Conservation (phyloP, 2,888 invertebrate species). For the Hirudinaria manillensis region DNA sequence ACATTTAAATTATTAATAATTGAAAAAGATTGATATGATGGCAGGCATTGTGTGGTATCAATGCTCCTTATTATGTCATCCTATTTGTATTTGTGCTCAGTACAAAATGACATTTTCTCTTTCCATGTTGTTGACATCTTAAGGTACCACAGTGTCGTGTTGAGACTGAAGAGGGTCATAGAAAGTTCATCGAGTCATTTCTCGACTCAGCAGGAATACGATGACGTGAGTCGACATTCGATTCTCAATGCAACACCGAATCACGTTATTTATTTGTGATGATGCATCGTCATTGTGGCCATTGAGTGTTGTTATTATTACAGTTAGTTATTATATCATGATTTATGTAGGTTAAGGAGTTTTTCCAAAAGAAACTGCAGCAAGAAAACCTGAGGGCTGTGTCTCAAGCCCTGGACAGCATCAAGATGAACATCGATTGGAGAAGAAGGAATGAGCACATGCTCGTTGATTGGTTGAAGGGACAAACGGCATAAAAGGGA, state of each 20-base stretch:
- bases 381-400: conserved; percentile 43
- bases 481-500: background rate
- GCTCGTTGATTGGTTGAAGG: conserved; percentile 48
- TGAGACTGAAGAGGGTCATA: conserved; percentile 43
- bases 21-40: too few relatives aligned
- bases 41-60: too few relatives aligned
- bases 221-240: conserved; percentile 46
- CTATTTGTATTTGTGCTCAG: too few relatives aligned
- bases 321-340: too few relatives aligned
- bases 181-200: conserved; percentile 44
- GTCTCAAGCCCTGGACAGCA: conserved; percentile 49
- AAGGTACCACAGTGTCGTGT: conserved; percentile 28
- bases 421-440: conserved; percentile 52
- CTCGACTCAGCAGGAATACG: conserved; percentile 49
- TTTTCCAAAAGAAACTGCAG: conserved; percentile 45
- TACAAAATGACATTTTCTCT: too few relatives aligned
- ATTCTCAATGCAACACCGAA: too few relatives aligned
- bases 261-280: too few relatives aligned
- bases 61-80: too few relatives aligned
- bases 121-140: background rate
- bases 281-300: too few relatives aligned
- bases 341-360: conserved; percentile 34
- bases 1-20: too few relatives aligned
- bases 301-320: too few relatives aligned
- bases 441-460: conserved; percentile 43